Evolutionary conservation across 2,113 vertebrate genomes (phyloP).

Genomic region (Burhinus bistriatus): DNA sequence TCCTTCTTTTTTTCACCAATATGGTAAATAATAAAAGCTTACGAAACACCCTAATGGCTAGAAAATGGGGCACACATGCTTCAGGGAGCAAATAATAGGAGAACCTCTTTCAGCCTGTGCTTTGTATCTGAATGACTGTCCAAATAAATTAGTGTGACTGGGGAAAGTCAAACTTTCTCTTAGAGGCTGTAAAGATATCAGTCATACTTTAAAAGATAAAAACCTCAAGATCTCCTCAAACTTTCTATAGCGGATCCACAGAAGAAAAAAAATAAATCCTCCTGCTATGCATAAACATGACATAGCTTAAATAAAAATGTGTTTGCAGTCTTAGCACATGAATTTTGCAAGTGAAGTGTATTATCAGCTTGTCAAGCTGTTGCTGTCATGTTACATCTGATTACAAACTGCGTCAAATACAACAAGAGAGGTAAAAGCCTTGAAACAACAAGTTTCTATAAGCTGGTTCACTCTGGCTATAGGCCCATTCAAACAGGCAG

Average conservation of each 20-base stretch:
- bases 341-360: constrained; percentile 42
- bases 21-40: not conserved
- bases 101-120: not conserved
- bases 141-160: constrained; percentile 21
- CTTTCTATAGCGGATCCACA: not conserved
- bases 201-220: not conserved
- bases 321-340: not conserved
- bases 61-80: not conserved
- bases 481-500: not conserved
- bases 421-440: constrained; percentile 19
- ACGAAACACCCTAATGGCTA: not conserved
- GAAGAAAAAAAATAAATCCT: not conserved
- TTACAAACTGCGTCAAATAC: not conserved
- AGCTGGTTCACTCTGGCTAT: not conserved
- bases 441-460: not conserved
- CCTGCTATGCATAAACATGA: constrained; percentile 5
- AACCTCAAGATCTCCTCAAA: not conserved
- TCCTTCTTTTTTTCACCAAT: not conserved
- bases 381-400: constrained; percentile 50
- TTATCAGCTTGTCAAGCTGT: constrained; percentile 41
- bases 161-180: not conserved
- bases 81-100: not conserved
- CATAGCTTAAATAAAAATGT: constrained; percentile 34
- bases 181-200: not conserved
- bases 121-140: not conserved